phyloP scores from a whole-genome alignment of 2,888 invertebrate genomes.

The Cerastis rubricosa region DNA sequence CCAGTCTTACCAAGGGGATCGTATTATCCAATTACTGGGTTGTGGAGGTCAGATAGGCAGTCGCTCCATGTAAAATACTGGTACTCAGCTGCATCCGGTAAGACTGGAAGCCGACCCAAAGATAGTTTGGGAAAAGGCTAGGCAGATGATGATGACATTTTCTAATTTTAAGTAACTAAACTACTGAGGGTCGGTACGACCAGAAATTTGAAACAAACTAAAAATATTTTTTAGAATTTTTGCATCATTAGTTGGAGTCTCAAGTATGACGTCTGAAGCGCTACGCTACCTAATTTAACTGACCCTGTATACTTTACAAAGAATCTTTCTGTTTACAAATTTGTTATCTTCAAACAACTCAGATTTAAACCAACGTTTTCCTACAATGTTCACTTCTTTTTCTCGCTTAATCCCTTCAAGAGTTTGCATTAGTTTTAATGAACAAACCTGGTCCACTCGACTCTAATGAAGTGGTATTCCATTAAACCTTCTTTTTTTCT shows the following conservation, averaged over 20 bases:
- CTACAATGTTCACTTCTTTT: neutral
- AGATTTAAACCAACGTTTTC: neutral
- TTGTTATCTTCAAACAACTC: neutral
- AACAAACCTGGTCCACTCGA: slow-evolving; percentile 40
- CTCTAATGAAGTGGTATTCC: slow-evolving; percentile 55
- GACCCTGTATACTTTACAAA: neutral
- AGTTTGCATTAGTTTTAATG: slow-evolving; percentile 48
- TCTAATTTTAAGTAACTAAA: neutral
- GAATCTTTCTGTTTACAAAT: neutral
- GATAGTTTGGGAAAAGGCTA: too few species aligned
- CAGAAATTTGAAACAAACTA: neutral
- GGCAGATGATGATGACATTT: too few species aligned
- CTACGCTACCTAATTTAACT: neutral
- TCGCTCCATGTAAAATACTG: too few species aligned
- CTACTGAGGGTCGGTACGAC: neutral
- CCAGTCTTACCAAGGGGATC: too few species aligned
- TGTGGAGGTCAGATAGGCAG: too few species aligned
- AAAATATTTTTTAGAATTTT: neutral
- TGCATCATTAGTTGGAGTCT: neutral
- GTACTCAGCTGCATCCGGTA: too few species aligned
- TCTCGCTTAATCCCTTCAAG: neutral
- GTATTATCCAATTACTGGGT: too few species aligned
- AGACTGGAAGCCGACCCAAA: too few species aligned
- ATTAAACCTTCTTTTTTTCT: slow-evolving; percentile 32
- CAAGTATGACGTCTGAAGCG: neutral